phyloP scores from a whole-genome alignment of 1,140 invertebrate genomes.

The Calosoma granatense region DNA sequence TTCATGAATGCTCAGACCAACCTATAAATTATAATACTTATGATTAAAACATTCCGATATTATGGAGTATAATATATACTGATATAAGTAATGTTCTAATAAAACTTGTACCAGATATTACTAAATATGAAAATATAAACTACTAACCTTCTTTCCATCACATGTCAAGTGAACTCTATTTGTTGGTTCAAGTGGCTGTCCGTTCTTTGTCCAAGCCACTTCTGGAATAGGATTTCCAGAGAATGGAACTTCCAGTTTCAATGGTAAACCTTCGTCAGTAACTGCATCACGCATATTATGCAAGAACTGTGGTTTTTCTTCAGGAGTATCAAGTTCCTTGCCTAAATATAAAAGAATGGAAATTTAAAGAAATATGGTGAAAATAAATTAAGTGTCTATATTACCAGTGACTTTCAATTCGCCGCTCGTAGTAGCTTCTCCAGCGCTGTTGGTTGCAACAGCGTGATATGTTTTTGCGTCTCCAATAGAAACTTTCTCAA shows the following conservation, averaged over 20 bases:
- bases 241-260: slow-evolving; percentile 56
- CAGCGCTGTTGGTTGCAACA: slow-evolving; percentile 62
- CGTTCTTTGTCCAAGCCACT: slow-evolving; percentile 75
- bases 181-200: slow-evolving; percentile 47
- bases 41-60: slow-evolving; percentile 6
- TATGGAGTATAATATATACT: too few relatives aligned
- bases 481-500: slow-evolving; percentile 41
- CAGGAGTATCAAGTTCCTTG: slow-evolving; percentile 48
- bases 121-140: background rate
- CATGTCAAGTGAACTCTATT: slow-evolving; percentile 61
- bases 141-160: slow-evolving; percentile 61
- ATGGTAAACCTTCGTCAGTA: slow-evolving; percentile 65
- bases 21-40: slow-evolving; percentile 33
- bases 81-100: too few relatives aligned
- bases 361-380: too few relatives aligned
- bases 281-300: slow-evolving; percentile 60
- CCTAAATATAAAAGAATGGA: too few relatives aligned
- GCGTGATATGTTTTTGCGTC: slow-evolving; percentile 72
- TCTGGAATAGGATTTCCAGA: slow-evolving; percentile 81
- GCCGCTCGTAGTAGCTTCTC: slow-evolving; percentile 56
- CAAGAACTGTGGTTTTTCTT: slow-evolving; percentile 65
- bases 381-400: too few relatives aligned
- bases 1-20: slow-evolving; percentile 65
- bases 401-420: slow-evolving; percentile 53
- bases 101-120: background rate